These are phyloP conservation scores for Alcis repandata DNA, from an alignment of 2,888 invertebrate genomes.

Conservation along the genomic window DNA sequence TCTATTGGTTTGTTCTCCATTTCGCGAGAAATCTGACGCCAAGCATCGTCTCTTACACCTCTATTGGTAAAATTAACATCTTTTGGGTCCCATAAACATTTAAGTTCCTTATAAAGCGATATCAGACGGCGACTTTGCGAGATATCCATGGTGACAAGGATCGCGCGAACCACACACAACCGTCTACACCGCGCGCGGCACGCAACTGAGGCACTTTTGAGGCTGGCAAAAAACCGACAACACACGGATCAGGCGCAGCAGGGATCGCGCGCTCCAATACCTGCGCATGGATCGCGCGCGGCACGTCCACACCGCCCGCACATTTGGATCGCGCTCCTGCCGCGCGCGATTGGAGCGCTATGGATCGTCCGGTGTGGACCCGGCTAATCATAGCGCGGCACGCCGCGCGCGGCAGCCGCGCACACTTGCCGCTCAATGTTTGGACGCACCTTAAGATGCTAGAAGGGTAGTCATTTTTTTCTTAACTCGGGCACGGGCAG, in stretches of 20 bases:
- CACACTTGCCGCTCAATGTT: too few species aligned
- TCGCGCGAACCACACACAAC: conserved; percentile 21
- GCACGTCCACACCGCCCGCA: conserved; percentile 36
- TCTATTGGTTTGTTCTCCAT: conserved; percentile 35
- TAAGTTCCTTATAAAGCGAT: conserved; percentile 39
- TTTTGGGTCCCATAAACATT: conserved; percentile 52
- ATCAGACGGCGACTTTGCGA: conserved; percentile 20
- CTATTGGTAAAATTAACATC: conserved; percentile 49
- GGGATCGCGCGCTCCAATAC: too few species aligned
- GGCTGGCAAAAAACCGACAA: conserved; percentile 46
- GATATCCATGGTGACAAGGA: conserved; percentile 17
- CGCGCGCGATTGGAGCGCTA: conserved; percentile 36
- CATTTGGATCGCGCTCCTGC: conserved; percentile 32
- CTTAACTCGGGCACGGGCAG: too few species aligned
- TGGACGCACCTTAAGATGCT: too few species aligned
- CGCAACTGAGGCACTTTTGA: conserved; percentile 40
- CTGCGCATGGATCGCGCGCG: conserved; percentile 16
- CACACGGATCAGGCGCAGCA: conserved; percentile 38
- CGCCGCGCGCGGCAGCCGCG: too few species aligned
- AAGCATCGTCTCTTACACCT: conserved; percentile 53
- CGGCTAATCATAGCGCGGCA: neutral
- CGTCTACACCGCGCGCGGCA: conserved; percentile 18
- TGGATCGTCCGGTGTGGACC: conserved; percentile 6
- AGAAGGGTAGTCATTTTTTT: too few species aligned
- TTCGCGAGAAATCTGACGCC: conserved; percentile 44